These are phyloP conservation scores for Metopia argyrocephala DNA, from an alignment of 2,888 invertebrate genomes.

Conservation along the genomic window DNA sequence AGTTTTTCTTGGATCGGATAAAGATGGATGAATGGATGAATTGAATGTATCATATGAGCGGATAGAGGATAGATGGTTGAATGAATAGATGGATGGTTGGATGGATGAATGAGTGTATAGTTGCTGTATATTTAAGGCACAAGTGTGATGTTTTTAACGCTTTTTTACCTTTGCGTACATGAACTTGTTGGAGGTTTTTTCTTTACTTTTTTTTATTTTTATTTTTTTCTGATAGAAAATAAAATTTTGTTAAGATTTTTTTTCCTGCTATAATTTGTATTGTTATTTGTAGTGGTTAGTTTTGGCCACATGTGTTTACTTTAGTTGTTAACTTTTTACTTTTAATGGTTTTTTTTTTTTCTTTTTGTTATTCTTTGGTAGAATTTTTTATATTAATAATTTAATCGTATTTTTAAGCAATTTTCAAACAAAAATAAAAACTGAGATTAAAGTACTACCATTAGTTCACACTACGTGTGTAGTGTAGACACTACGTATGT, in stretches of 20 bases:
- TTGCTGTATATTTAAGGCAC: slow-evolving; percentile 50
- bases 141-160: slow-evolving; percentile 63
- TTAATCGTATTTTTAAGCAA: too few species aligned
- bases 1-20: slow-evolving; percentile 3
- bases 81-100: background rate
- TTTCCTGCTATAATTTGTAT: slow-evolving; percentile 17
- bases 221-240: slow-evolving; percentile 14
- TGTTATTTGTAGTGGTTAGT: slow-evolving; percentile 17
- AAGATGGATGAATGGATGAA: slow-evolving; percentile 25
- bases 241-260: slow-evolving; percentile 24
- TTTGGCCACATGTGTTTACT: slow-evolving; percentile 52
- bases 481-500: too few species aligned
- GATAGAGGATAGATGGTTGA: too few species aligned
- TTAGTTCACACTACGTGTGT: too few species aligned
- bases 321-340: slow-evolving; percentile 35
- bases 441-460: too few species aligned
- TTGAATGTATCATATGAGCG: slow-evolving; percentile 5
- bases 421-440: too few species aligned
- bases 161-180: slow-evolving; percentile 64
- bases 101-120: background rate
- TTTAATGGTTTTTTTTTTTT: background rate
- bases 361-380: slow-evolving; percentile 19
- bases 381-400: too few species aligned
- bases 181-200: slow-evolving; percentile 55
- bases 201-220: slow-evolving; percentile 3